Conservation (phyloP, 2,797 vertebrate genomes). For the Pitangus sulphuratus region DNA sequence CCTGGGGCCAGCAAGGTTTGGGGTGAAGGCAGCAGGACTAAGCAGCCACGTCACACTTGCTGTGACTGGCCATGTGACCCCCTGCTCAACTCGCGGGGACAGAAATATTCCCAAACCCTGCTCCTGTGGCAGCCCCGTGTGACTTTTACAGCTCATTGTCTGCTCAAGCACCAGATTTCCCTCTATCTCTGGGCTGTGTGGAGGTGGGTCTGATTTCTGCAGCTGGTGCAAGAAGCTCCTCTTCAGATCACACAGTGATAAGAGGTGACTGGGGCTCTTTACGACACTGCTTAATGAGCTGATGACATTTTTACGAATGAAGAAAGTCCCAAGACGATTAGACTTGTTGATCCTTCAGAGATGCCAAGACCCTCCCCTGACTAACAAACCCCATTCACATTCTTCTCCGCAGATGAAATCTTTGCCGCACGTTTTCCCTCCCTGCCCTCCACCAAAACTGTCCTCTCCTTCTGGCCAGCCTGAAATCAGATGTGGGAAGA, state of each 20-base stretch:
- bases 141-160: neutral
- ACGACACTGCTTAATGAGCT: constrained; percentile 69
- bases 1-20: neutral
- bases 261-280: constrained; percentile 67
- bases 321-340: neutral
- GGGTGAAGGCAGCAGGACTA: neutral
- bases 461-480: neutral
- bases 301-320: constrained; percentile 76
- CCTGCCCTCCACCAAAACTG: neutral
- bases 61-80: neutral
- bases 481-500: neutral
- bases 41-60: neutral
- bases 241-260: constrained; percentile 54
- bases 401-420: neutral
- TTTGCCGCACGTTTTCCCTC: neutral
- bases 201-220: constrained; percentile 28
- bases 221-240: constrained; percentile 59
- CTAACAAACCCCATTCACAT: neutral
- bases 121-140: neutral
- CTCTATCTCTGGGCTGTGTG: neutral
- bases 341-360: neutral
- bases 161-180: neutral
- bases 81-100: fast-evolving
- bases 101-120: neutral
- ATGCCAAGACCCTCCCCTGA: neutral